A percentile compares a stretch with the other conserved stretches of the same genome.
Evolutionary conservation across 1,140 invertebrate species (phyloP).

Genomic region (Procambarus virginalis): DNA sequence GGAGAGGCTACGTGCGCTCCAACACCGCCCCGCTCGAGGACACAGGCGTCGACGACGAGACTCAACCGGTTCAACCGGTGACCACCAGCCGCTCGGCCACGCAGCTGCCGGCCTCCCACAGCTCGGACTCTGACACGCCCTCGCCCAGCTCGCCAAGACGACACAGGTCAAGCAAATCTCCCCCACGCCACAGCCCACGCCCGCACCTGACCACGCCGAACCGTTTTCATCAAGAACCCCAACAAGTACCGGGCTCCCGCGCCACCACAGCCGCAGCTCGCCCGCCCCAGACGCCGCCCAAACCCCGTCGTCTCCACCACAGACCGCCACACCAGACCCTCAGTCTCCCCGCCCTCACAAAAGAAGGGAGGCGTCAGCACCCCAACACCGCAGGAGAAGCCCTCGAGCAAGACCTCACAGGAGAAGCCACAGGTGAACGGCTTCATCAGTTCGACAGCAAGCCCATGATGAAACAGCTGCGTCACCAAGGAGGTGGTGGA

Average conservation of each 20-base stretch:
- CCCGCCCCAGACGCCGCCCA: slow-evolving; percentile 14
- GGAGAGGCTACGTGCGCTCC: slow-evolving; percentile 62
- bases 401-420: background rate
- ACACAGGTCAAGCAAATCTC: slow-evolving; percentile 23
- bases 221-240: slow-evolving; percentile 67
- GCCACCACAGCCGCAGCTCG: slow-evolving; percentile 19
- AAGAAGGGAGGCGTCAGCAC: slow-evolving; percentile 26
- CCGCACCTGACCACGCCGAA: slow-evolving; percentile 31
- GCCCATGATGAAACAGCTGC: slow-evolving; percentile 65
- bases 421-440: slow-evolving; percentile 3
- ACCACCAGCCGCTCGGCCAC: slow-evolving; percentile 65
- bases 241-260: slow-evolving; percentile 68
- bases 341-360: background rate
- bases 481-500: background rate
- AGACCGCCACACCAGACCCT: no score
- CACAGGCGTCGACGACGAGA: slow-evolving; percentile 52
- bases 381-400: slow-evolving; percentile 13
- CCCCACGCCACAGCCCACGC: slow-evolving; percentile 13
- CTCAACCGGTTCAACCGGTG: slow-evolving; percentile 37
- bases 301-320: slow-evolving; percentile 16
- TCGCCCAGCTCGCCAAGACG: background rate
- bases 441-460: slow-evolving; percentile 65
- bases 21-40: slow-evolving; percentile 69
- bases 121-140: slow-evolving; percentile 5
- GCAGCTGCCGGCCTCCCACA: slow-evolving; percentile 53